phyloP scores from a whole-genome alignment of 2,797 vertebrate genomes.

The Halcyon leucocephala region DNA sequence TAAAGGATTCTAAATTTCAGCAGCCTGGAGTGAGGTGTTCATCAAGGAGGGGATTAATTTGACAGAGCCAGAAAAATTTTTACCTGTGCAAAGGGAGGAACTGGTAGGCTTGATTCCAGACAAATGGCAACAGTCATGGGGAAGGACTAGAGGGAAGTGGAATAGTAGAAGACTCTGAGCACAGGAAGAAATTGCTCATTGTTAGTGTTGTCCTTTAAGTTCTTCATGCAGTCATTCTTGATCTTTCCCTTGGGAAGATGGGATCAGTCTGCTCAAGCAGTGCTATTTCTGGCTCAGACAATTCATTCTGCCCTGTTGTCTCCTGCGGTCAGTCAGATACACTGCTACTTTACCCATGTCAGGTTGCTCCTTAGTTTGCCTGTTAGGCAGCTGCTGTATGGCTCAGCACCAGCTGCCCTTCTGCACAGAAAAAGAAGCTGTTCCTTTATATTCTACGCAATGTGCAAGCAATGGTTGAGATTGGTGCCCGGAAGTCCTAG shows the following conservation, averaged over 20 bases:
- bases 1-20: background rate
- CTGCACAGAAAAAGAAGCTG: background rate
- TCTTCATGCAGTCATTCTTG: background rate
- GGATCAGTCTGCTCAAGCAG: background rate
- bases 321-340: background rate
- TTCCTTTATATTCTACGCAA: background rate
- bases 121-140: background rate
- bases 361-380: background rate
- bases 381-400: background rate
- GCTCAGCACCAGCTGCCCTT: background rate
- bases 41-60: background rate
- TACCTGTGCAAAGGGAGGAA: background rate
- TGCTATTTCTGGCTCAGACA: conserved; percentile 24
- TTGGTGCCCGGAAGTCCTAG: background rate
- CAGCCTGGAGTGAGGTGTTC: background rate
- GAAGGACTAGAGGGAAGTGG: background rate
- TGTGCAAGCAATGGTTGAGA: background rate
- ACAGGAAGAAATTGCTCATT: fast-evolving
- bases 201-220: background rate
- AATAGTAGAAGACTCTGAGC: background rate
- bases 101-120: background rate
- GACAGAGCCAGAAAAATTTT: background rate
- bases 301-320: background rate
- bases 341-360: background rate
- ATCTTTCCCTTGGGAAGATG: background rate